These are phyloP conservation scores for Schizopygopsis malacanthus DNA, from an alignment of 2,797 vertebrate species.

Conservation along the genomic window DNA sequence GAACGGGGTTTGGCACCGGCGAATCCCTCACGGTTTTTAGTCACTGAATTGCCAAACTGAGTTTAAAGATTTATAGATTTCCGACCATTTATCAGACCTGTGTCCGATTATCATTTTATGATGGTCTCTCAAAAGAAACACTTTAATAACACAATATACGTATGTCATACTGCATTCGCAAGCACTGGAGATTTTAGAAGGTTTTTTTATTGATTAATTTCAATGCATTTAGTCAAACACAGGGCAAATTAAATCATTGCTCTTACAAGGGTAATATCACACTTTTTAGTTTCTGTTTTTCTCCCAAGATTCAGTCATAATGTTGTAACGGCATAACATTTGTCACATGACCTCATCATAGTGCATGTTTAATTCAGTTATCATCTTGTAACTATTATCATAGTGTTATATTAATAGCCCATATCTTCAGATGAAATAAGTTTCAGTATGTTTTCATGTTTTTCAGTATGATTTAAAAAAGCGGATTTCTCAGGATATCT, in stretches of 20 bases:
- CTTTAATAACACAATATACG: neutral
- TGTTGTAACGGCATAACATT: neutral
- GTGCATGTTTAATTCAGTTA: neutral
- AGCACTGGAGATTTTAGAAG: neutral
- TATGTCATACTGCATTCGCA: neutral
- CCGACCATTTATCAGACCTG: constrained; percentile 12
- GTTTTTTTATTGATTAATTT: neutral
- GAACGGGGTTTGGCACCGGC: constrained; percentile 30
- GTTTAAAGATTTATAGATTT: constrained; percentile 33
- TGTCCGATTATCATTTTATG: constrained; percentile 6
- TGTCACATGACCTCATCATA: neutral
- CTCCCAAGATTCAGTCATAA: neutral
- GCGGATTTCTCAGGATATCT: neutral
- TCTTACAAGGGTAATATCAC: neutral
- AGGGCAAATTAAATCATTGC: neutral
- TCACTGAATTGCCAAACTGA: constrained; percentile 32
- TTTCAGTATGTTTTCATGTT: neutral
- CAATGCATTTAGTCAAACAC: neutral
- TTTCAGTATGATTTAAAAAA: neutral
- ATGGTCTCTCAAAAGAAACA: neutral
- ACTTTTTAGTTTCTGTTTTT: neutral
- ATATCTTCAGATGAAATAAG: neutral
- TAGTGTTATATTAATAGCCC: too few species aligned
- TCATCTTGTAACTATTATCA: neutral
- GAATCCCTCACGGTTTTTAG: constrained; percentile 20